These are phyloP conservation scores for Lithobates sylvaticus DNA, from an alignment of 2,797 vertebrate genomes.

Conservation along the genomic window DNA sequence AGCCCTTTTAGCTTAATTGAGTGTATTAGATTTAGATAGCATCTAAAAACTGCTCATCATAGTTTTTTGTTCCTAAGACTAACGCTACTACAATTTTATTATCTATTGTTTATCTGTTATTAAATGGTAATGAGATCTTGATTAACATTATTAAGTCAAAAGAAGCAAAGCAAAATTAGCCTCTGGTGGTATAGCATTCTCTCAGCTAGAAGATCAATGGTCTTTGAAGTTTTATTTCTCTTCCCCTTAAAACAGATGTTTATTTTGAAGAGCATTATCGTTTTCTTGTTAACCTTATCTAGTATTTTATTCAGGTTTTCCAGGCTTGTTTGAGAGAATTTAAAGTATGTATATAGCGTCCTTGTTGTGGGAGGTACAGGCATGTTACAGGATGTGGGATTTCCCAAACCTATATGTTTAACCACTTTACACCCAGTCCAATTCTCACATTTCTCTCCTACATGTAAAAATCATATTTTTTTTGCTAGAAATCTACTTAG, in stretches of 20 bases:
- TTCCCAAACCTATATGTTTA: too few relatives aligned
- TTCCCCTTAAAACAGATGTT: conserved; percentile 48
- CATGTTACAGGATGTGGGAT: too few relatives aligned
- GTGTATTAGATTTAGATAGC: neutral
- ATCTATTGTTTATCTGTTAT: conserved; percentile 12
- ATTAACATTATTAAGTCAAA: conserved; percentile 4
- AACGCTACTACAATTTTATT: neutral
- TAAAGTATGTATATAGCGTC: too few relatives aligned
- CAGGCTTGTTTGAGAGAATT: neutral
- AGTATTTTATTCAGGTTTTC: conserved; percentile 20
- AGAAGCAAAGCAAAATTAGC: neutral
- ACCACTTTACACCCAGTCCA: too few relatives aligned
- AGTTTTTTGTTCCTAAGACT: neutral
- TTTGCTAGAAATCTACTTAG: too few relatives aligned
- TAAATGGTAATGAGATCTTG: neutral
- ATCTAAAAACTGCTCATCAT: conserved; percentile 9
- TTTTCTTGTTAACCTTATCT: conserved; percentile 31
- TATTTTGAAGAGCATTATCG: conserved; percentile 19
- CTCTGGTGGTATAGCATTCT: conserved; percentile 1
- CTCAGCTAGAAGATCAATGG: neutral
- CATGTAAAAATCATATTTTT: too few relatives aligned
- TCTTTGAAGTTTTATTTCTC: conserved; percentile 32
- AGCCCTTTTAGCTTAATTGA: neutral
- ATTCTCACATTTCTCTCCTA: too few relatives aligned
- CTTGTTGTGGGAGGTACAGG: too few relatives aligned